Evolutionary conservation across 2,797 vertebrate genomes (phyloP).

Genomic region (Gadopsis marmoratus): DNA sequence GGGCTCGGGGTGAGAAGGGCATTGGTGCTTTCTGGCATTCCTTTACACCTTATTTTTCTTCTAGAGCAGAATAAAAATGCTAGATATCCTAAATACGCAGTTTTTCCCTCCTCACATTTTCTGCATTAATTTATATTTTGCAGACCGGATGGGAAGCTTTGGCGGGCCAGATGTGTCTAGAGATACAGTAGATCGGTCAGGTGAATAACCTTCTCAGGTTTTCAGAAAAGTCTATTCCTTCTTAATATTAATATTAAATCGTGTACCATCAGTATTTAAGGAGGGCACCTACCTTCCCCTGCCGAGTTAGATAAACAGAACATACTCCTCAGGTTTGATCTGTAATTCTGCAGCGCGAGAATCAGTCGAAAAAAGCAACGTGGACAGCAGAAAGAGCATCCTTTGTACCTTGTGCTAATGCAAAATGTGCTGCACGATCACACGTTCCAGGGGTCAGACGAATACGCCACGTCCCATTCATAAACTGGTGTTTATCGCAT

Average conservation of each 20-base stretch:
- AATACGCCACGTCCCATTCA: neutral
- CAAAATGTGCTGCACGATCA: neutral
- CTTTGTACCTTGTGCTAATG: too few relatives aligned
- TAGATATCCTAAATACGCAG: too few relatives aligned
- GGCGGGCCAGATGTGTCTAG: too few relatives aligned
- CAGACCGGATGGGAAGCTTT: too few relatives aligned
- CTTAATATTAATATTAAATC: slow-evolving; percentile 50
- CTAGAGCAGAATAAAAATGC: neutral
- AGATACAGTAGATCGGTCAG: neutral
- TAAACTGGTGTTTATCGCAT: neutral
- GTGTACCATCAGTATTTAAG: slow-evolving; percentile 53
- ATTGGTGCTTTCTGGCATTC: neutral
- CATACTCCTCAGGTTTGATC: neutral
- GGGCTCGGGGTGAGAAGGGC: slow-evolving; percentile 38
- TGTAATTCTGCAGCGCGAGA: neutral
- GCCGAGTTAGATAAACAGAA: slow-evolving; percentile 12
- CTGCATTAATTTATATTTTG: too few relatives aligned
- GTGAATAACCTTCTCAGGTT: slow-evolving; percentile 5
- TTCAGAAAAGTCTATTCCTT: slow-evolving; percentile 22
- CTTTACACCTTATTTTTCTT: slow-evolving; percentile 3
- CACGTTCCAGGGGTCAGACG: neutral
- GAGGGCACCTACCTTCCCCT: slow-evolving; percentile 16
- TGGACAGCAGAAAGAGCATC: neutral
- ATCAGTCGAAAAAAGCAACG: neutral
- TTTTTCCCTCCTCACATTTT: too few relatives aligned